Conservation (phyloP, 2,888 invertebrate species). For the Ceraclea dissimilis region DNA sequence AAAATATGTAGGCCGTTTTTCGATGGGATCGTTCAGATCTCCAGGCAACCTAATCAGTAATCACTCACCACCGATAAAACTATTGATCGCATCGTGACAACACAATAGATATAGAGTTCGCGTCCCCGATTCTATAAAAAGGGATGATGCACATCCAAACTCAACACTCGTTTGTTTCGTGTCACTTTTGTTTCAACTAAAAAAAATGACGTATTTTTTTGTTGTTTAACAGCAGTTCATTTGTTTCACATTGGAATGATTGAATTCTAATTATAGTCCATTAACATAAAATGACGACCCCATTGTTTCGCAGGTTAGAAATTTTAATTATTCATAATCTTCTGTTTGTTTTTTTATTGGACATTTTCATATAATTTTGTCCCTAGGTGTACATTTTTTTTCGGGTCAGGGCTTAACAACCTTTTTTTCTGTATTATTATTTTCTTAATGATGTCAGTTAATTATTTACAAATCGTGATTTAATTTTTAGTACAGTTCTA, state of each 20-base stretch:
- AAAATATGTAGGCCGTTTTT: too few relatives aligned
- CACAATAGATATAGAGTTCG: not conserved
- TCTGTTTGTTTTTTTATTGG: not conserved
- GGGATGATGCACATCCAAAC: not conserved
- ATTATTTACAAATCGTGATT: too few relatives aligned
- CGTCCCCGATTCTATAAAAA: not conserved
- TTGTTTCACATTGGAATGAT: not conserved
- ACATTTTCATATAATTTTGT: not conserved
- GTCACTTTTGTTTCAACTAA: not conserved
- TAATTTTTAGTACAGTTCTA: too few relatives aligned
- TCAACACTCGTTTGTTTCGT: not conserved
- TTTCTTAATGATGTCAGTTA: too few relatives aligned
- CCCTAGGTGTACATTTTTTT: too few relatives aligned
- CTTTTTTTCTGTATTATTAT: too few relatives aligned
- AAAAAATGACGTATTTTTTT: not conserved
- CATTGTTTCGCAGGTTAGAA: not conserved
- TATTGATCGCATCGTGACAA: not conserved
- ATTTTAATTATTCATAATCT: not conserved
- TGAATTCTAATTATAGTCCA: not conserved
- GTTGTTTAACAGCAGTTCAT: not conserved
- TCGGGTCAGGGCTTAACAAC: too few relatives aligned
- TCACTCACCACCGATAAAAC: not conserved
- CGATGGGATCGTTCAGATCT: not conserved
- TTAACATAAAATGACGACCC: not conserved
- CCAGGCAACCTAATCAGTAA: not conserved